Conservation (phyloP, 2,888 invertebrate genomes). For the Troides helena region DNA sequence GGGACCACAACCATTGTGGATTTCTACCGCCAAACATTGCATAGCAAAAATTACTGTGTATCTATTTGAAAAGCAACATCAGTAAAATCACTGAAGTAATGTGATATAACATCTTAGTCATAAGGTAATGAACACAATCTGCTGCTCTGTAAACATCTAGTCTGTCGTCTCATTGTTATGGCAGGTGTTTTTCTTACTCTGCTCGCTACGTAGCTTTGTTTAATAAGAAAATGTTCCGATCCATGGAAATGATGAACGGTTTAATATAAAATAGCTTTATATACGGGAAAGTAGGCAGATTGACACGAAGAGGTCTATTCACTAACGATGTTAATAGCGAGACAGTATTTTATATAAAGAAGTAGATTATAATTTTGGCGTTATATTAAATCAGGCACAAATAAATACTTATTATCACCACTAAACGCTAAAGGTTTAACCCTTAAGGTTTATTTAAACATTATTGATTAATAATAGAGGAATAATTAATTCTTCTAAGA, state of each 20-base stretch:
- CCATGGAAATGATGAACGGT: background rate
- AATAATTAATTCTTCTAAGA: no score
- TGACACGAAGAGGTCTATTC: no score
- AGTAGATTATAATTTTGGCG: no score
- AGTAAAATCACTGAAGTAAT: no score
- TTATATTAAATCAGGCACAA: background rate
- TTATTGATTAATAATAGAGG: no score
- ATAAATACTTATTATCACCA: background rate
- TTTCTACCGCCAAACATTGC: no score
- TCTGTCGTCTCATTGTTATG: background rate
- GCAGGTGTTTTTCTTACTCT: background rate
- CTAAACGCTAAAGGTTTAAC: background rate
- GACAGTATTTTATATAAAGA: background rate
- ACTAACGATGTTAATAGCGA: background rate
- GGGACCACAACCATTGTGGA: no score
- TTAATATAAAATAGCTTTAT: background rate
- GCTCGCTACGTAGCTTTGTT: background rate
- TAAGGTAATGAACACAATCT: background rate
- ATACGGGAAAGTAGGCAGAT: background rate
- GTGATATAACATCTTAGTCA: no score
- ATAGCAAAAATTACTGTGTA: no score
- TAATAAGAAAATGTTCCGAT: background rate
- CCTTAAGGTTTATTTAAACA: background rate
- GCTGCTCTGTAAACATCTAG: background rate
- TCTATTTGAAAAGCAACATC: no score